Base-by-base conservation (phyloP, 64 coral and sea anemone species). In the Porites lutea region DNA sequence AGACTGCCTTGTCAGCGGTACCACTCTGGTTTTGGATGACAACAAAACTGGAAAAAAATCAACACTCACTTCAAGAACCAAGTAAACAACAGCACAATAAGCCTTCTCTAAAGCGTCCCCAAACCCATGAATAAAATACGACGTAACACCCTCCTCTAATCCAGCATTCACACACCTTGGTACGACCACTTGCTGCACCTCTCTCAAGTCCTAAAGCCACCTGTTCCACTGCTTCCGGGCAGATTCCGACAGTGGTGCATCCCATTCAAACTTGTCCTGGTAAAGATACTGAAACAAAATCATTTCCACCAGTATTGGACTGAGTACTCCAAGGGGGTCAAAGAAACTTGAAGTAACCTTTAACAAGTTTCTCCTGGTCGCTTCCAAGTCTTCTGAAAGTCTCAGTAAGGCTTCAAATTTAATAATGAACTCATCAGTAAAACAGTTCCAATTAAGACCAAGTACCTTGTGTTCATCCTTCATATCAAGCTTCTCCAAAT, bases 361-460 rank as follows among this genome's bases (percentile, higher is more conserved):
- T n/a, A n/a, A n/a, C n/a, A n/a, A n/a, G 48, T 74, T 84, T 37
- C 79, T 14, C 62, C 79, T 84, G n/a, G 89, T 84, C 72, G 92
- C 8, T 37, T 74, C 43, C 75, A 59, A 62, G 59, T 47, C 50
- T 73, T 69, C 47, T 57, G 68, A 72, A 82, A 60, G n/a, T n/a
- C n/a, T n/a, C n/a, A n/a, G n/a, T n/a, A n/a, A n/a, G n/a, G n/a
- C n/a, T n/a, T n/a, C n/a, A 82, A 45, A 93, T 65, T 93, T 79
- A 57, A 54, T 75, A 54, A 93, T 70, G 51, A 93, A 46, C 79
- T 70, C 88, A 61, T 83, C 69, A 48, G 79, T 49, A 22, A 74
- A 19, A 45, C 44, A 49, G 75, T 76, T 88, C 86, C 76, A 93
- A 71, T 75, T 88, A n/a, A 71, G 13, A 8, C 43, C 71, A 51